phyloP scores from a whole-genome alignment of 30 jellyfish, hydroid and myxozoan species.

The Sanderia malayensis region DNA sequence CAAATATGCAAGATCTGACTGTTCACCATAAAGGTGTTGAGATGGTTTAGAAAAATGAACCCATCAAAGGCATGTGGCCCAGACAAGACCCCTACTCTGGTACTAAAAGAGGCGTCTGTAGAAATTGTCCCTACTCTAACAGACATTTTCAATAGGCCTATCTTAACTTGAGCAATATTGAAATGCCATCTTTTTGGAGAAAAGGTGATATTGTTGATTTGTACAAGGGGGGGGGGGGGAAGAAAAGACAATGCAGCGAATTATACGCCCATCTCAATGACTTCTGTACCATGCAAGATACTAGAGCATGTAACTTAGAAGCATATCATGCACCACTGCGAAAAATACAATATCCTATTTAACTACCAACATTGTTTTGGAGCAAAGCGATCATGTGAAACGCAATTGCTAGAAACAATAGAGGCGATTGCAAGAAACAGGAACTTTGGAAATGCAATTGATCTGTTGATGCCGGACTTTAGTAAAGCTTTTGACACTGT shows the following conservation, averaged over 20 bases:
- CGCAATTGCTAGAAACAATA: constrained; percentile 21
- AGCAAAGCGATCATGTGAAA: constrained; percentile 44
- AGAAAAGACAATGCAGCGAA: constrained; percentile 22
- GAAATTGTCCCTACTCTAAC: constrained; percentile 18
- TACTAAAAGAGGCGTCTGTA: constrained; percentile 8
- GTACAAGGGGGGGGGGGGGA: constrained; percentile 4
- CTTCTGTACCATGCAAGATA: constrained; percentile 18
- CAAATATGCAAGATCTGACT: background rate
- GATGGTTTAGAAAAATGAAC: background rate
- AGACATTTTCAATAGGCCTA: constrained; percentile 12
- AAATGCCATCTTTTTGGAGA: background rate
- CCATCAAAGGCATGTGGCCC: constrained; percentile 16
- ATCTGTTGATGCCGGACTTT: constrained; percentile 9
- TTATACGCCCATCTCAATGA: constrained; percentile 26
- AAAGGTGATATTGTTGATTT: background rate
- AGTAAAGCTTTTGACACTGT: constrained; percentile 22
- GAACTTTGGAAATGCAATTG: constrained; percentile 14
- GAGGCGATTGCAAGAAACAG: constrained; percentile 3
- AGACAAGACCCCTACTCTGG: constrained; percentile 13
- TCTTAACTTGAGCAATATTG: constrained; percentile 38
- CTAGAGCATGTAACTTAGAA: constrained; percentile 24
- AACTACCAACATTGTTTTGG: constrained; percentile 43
- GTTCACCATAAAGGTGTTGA: background rate
- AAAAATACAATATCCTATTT: constrained; percentile 23
- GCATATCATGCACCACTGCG: constrained; percentile 28